A percentile compares a stretch with the other conserved stretches of the same genome.
phyloP scores from a whole-genome alignment of 2,797 vertebrate genomes.

The Neostethus bicornis region DNA sequence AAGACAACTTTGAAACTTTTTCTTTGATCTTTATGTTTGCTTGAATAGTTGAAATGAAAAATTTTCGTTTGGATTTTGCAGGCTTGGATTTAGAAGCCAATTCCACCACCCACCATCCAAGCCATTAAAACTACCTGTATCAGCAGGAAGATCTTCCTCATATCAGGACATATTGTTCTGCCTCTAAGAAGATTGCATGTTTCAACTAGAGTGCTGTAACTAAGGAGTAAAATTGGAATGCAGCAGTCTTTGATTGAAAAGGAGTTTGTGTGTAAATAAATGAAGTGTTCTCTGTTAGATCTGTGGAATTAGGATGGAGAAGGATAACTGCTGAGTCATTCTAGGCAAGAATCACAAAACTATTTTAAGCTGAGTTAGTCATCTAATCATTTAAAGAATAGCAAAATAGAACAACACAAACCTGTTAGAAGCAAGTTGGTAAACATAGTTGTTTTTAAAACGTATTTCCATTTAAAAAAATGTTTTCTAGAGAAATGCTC shows the following conservation, averaged over 20 bases:
- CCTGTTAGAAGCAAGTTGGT: too few species aligned
- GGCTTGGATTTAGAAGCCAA: background rate
- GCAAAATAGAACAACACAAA: background rate
- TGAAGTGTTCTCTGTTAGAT: background rate
- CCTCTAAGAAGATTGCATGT: slow-evolving; percentile 6
- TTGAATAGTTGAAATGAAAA: background rate
- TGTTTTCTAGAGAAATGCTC: too few species aligned
- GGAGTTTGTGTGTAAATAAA: background rate
- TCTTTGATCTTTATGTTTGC: background rate
- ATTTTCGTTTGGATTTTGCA: background rate
- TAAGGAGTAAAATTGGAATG: background rate
- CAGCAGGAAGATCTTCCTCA: slow-evolving; percentile 4
- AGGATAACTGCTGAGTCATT: slow-evolving; percentile 35
- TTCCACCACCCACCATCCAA: background rate
- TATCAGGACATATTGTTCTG: slow-evolving; percentile 1
- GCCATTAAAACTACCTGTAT: background rate
- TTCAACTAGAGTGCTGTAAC: background rate
- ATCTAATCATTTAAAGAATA: background rate
- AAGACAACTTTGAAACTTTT: too few species aligned
- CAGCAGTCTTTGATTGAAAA: background rate
- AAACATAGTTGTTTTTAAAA: too few species aligned
- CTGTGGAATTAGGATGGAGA: background rate
- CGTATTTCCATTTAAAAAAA: too few species aligned
- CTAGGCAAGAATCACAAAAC: background rate
- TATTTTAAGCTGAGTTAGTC: background rate